phyloP scores from a whole-genome alignment of 1,140 invertebrate genomes.

The Papilio machaon region DNA sequence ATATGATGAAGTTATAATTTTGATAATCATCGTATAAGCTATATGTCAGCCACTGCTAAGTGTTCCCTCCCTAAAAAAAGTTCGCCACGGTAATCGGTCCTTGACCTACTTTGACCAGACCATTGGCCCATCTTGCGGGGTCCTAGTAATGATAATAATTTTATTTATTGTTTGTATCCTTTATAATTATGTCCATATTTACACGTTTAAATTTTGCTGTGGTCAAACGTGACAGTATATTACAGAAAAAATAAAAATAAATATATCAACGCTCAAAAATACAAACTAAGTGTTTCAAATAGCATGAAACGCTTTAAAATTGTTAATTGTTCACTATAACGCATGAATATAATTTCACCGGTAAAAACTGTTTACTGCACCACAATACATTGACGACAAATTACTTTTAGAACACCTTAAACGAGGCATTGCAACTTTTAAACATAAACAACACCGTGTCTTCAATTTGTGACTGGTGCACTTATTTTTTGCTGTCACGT shows the following conservation, averaged over 20 bases:
- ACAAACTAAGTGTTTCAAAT: neutral
- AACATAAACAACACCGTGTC: neutral
- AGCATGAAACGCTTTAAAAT: neutral
- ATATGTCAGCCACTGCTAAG: no score
- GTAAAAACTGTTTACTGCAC: neutral
- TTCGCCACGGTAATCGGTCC: no score
- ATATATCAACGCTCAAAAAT: neutral
- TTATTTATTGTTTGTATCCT: no score
- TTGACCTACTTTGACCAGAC: no score
- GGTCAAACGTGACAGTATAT: no score
- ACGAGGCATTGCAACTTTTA: neutral
- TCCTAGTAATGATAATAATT: no score
- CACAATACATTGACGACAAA: neutral
- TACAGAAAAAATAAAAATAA: neutral
- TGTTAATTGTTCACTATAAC: neutral
- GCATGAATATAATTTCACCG: neutral
- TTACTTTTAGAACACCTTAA: slow-evolving; percentile 10
- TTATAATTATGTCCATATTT: no score
- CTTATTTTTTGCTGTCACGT: neutral
- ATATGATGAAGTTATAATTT: no score
- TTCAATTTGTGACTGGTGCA: neutral
- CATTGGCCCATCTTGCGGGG: no score
- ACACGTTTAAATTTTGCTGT: no score
- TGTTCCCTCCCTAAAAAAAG: no score
- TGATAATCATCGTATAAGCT: no score